Conservation (phyloP, 1,140 invertebrate genomes). For the Lysiphlebus fabarum region DNA sequence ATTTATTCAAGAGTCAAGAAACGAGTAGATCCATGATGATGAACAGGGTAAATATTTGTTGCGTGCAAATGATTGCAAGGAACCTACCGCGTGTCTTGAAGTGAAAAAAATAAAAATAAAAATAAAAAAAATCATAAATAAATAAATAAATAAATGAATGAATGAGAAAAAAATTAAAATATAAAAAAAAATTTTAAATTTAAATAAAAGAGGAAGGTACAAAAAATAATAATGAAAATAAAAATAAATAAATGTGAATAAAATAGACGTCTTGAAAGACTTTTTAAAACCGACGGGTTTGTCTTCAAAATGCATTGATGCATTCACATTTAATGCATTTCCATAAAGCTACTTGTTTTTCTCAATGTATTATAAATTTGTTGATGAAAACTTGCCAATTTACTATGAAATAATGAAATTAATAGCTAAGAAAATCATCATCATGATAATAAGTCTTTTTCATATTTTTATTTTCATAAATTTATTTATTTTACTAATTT, state of each 20-base stretch:
- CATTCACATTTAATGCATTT: not conserved
- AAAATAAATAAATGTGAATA: not conserved
- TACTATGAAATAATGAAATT: constrained; percentile 9
- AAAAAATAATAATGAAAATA: not conserved
- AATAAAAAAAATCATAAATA: not conserved
- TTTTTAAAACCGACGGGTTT: not conserved
- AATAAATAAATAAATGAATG: too few relatives aligned
- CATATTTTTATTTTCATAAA: too few relatives aligned
- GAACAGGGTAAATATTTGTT: not conserved
- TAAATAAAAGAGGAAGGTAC: too few relatives aligned
- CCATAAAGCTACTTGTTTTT: not conserved
- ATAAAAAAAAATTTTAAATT: too few relatives aligned
- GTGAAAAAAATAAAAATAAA: not conserved
- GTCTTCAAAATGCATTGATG: not conserved
- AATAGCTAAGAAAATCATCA: not conserved
- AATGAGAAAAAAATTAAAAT: too few relatives aligned
- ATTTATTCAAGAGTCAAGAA: too few relatives aligned
- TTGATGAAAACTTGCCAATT: constrained; percentile 7
- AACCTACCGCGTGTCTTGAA: not conserved
- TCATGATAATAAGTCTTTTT: too few relatives aligned
- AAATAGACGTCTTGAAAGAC: not conserved
- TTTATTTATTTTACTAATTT: too few relatives aligned
- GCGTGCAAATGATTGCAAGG: constrained; percentile 22
- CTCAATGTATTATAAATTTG: not conserved
- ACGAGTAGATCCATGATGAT: too few relatives aligned